Evolutionary conservation across 1,140 invertebrate species (phyloP).

Genomic region (Pseudomyrmex concolor): DNA sequence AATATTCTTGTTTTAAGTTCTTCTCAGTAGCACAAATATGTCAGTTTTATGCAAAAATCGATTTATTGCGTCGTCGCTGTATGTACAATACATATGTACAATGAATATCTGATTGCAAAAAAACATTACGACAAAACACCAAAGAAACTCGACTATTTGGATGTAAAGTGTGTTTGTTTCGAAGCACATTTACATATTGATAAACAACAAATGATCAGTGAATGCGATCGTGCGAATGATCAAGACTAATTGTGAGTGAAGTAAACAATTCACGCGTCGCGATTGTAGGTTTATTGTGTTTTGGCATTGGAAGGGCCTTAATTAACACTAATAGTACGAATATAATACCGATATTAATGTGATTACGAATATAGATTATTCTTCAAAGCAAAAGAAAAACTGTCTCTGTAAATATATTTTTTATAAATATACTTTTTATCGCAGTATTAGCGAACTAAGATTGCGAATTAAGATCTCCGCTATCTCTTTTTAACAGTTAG

Average conservation of each 20-base stretch:
- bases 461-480: neutral
- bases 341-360: too few species aligned
- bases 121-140: neutral
- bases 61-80: neutral
- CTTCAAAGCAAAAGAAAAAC: neutral
- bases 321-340: too few species aligned
- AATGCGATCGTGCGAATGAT: neutral
- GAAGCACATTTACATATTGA: neutral
- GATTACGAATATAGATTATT: neutral
- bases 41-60: neutral
- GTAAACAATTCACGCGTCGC: neutral
- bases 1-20: constrained; percentile 32
- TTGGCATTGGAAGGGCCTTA: constrained; percentile 19
- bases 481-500: too few species aligned
- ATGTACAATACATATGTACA: neutral
- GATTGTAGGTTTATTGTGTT: neutral
- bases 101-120: neutral
- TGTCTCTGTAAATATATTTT: constrained; percentile 45
- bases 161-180: neutral
- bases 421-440: constrained; percentile 23
- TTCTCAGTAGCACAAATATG: neutral
- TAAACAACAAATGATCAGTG: neutral
- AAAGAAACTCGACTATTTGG: neutral
- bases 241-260: neutral
- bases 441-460: neutral